Percentiles rank a stretch among this genome's conserved stretches.
These are phyloP conservation scores for Pelagia noctiluca DNA, from an alignment of 30 jellyfish, hydroid and myxozoan species.

Conservation along the genomic window DNA sequence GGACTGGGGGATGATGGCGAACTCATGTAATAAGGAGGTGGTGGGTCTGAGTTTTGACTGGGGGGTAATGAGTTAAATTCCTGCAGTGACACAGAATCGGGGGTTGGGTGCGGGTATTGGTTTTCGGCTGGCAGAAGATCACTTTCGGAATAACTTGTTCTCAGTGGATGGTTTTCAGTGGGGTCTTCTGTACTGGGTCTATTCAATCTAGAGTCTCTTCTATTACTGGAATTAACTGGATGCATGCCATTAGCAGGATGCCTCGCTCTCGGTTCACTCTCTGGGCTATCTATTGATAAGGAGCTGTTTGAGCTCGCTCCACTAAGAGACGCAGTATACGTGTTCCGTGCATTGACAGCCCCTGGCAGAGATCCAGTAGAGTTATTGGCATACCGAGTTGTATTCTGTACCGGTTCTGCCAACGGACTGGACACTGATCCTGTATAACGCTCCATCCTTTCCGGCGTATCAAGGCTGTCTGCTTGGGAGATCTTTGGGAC, in stretches of 20 bases:
- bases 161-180: constrained; percentile 28
- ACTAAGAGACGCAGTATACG: constrained; percentile 7
- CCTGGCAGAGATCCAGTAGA: constrained; percentile 57
- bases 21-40: constrained; percentile 54
- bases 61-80: neutral
- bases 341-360: constrained; percentile 7
- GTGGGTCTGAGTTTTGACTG: constrained; percentile 45
- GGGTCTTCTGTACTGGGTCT: neutral
- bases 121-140: constrained; percentile 58
- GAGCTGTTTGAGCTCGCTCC: constrained; percentile 59
- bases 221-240: neutral
- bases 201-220: neutral
- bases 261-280: constrained; percentile 22
- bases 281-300: constrained; percentile 45
- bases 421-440: too few relatives aligned
- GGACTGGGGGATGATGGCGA: constrained; percentile 11
- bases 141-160: constrained; percentile 83
- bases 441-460: too few relatives aligned
- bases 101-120: neutral
- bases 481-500: constrained; percentile 3
- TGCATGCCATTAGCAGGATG: neutral
- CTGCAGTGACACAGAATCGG: constrained; percentile 14
- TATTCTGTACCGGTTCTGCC: neutral
- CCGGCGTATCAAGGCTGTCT: neutral
- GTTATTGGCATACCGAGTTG: constrained; percentile 13